Conservation (phyloP, 2,113 vertebrate species). For the Ophiodon elongatus region DNA sequence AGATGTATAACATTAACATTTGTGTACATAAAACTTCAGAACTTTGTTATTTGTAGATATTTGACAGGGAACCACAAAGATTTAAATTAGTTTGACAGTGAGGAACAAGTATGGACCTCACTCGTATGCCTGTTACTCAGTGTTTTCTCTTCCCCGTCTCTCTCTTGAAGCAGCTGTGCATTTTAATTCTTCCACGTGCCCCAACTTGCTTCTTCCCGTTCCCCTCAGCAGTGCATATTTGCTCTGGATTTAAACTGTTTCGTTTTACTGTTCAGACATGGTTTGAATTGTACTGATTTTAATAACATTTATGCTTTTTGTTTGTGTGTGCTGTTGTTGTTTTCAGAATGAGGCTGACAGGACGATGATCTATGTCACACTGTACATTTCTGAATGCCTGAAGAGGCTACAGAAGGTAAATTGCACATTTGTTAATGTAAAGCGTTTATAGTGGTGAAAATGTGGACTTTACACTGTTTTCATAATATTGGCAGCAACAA, state of each 20-base stretch:
- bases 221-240: constrained; percentile 44
- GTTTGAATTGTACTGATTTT: not conserved
- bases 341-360: constrained; percentile 97
- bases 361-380: constrained; percentile 96
- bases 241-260: not conserved
- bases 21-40: not conserved
- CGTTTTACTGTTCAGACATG: not conserved
- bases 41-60: not conserved
- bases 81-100: no score
- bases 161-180: constrained; percentile 20
- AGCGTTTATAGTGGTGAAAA: not conserved
- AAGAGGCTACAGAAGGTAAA: constrained; percentile 98
- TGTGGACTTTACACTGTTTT: not conserved
- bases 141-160: not conserved
- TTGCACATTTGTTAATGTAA: not conserved
- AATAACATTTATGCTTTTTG: not conserved
- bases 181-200: constrained; percentile 61
- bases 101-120: not conserved
- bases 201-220: constrained; percentile 50
- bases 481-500: not conserved
- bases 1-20: not conserved
- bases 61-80: not conserved
- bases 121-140: not conserved
- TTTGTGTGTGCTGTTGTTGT: constrained; percentile 15
- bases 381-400: constrained; percentile 98